A percentile compares a stretch with the other conserved stretches of the same genome.
phyloP scores from a whole-genome alignment of 2,113 vertebrate genomes.

The Stictonetta naevosa region DNA sequence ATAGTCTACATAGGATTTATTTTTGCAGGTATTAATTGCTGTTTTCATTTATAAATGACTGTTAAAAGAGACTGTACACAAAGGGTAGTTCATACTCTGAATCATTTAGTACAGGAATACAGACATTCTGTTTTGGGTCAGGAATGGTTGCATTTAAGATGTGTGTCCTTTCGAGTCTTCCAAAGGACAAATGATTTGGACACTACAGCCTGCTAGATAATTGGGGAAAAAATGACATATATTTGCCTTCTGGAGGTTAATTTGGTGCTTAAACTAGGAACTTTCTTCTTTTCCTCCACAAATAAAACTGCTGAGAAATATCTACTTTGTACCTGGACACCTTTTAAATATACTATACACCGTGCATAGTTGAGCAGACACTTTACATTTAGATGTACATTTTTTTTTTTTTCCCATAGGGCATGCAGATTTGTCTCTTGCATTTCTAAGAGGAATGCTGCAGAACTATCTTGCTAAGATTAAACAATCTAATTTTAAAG shows the following conservation, averaged over 20 bases:
- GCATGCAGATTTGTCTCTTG: neutral
- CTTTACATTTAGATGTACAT: neutral
- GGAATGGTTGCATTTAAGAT: neutral
- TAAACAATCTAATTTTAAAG: neutral
- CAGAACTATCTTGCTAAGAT: neutral
- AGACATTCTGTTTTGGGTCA: neutral
- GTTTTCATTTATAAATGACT: neutral
- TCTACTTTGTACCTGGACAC: neutral
- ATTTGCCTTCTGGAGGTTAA: neutral
- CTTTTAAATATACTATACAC: neutral
- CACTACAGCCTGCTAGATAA: neutral
- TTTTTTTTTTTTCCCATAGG: neutral
- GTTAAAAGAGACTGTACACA: neutral
- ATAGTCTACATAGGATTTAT: neutral
- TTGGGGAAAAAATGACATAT: neutral
- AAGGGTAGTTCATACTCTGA: neutral
- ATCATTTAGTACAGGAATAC: accelerated
- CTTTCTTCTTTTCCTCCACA: neutral
- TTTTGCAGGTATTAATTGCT: neutral
- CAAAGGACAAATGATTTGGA: neutral
- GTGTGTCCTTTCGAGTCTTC: neutral
- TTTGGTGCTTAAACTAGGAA: neutral
- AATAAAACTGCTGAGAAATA: neutral
- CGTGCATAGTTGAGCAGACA: neutral
- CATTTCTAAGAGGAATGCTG: neutral